phyloP scores from a whole-genome alignment of 2,113 vertebrate species.

The Mus pahari region DNA sequence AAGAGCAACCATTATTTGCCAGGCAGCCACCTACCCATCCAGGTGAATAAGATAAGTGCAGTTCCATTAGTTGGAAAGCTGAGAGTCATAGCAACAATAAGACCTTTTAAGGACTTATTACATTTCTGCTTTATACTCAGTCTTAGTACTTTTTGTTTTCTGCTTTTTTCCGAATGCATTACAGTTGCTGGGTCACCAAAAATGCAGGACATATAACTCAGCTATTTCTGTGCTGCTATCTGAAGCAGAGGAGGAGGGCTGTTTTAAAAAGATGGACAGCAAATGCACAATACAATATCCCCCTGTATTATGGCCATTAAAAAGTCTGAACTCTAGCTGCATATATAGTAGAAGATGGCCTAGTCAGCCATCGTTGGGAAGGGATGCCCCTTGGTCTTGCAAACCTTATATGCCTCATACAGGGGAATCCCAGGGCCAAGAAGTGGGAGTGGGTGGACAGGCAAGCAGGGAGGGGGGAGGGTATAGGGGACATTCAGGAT shows the following conservation, averaged over 20 bases:
- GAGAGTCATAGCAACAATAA: neutral
- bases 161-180: slow-evolving; percentile 42
- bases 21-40: neutral
- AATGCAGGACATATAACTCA: neutral
- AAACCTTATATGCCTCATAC: too few relatives aligned
- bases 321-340: too few relatives aligned
- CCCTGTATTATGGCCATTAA: neutral
- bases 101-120: neutral
- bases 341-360: too few relatives aligned
- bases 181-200: neutral
- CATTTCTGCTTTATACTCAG: neutral
- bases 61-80: neutral
- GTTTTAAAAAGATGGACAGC: slow-evolving; percentile 40
- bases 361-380: too few relatives aligned
- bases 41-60: neutral
- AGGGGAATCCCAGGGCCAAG: too few relatives aligned
- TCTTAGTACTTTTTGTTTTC: neutral
- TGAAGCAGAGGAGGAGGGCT: neutral
- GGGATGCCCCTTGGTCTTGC: too few relatives aligned
- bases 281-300: neutral
- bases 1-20: neutral
- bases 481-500: too few relatives aligned
- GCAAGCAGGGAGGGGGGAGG: too few relatives aligned
- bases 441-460: too few relatives aligned
- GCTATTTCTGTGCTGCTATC: neutral